Evolutionary conservation across 2,888 invertebrate genomes (phyloP).

Genomic region (Ochropleura leucogaster): DNA sequence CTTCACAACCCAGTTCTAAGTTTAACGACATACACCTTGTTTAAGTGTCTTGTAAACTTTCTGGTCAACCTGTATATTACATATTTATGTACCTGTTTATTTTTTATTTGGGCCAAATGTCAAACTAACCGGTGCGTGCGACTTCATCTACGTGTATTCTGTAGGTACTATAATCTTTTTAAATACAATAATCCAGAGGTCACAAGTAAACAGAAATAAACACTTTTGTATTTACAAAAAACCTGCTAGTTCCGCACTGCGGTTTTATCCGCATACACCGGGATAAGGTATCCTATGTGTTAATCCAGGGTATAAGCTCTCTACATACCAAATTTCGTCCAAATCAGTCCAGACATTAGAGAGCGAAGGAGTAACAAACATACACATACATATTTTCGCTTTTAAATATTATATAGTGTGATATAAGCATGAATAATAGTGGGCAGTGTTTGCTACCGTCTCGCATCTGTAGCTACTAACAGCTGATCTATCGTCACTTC

Average conservation of each 20-base stretch:
- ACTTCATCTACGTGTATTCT: background rate
- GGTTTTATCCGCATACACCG: no score
- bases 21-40: background rate
- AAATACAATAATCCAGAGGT: background rate
- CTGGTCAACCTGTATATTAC: background rate
- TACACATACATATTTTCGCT: no score
- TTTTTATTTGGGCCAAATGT: no score
- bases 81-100: no score
- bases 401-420: no score
- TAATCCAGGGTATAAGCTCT: no score
- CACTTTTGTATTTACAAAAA: background rate
- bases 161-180: background rate
- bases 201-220: background rate
- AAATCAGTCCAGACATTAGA: no score
- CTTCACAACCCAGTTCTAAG: background rate
- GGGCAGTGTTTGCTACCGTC: conserved; percentile 71
- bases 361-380: no score
- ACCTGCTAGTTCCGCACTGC: background rate
- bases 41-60: no score
- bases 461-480: conserved; percentile 31
- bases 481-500: conserved; percentile 77
- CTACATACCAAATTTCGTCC: no score
- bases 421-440: conserved; percentile 50
- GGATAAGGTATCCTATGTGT: no score
- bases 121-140: background rate